Evolutionary conservation across 2,113 vertebrate species (phyloP).

Genomic region (Plecturocebus donacophilus): DNA sequence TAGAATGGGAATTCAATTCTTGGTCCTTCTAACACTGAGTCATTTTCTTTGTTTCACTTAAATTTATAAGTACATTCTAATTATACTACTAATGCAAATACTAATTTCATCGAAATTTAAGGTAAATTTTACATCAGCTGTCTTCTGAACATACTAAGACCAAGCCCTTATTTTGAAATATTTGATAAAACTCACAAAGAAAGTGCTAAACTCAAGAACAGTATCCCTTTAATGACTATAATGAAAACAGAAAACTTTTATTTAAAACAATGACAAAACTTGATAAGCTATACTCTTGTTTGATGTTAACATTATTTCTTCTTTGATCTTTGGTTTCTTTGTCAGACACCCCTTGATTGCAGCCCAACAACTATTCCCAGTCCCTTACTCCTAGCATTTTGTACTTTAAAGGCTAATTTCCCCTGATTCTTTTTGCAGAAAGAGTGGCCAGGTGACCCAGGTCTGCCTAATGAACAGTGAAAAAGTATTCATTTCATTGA

Average conservation of each 20-base stretch:
- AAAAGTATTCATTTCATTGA: background rate
- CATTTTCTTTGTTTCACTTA: conserved; percentile 37
- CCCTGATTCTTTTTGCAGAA: background rate
- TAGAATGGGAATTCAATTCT: background rate
- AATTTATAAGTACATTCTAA: background rate
- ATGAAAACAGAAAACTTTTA: conserved; percentile 9
- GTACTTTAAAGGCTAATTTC: background rate
- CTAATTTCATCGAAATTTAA: conserved; percentile 29
- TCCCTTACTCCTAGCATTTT: background rate
- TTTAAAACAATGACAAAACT: conserved; percentile 2
- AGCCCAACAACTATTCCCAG: background rate
- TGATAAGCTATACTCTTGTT: conserved; percentile 8
- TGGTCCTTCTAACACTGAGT: background rate
- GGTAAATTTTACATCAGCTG: background rate
- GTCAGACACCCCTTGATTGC: background rate
- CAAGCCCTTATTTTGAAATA: conserved; percentile 22
- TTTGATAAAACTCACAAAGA: conserved; percentile 32
- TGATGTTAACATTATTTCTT: background rate
- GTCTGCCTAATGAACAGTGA: background rate
- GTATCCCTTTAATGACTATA: background rate
- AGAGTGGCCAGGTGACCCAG: background rate
- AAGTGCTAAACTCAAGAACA: conserved; percentile 4
- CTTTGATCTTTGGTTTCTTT: background rate
- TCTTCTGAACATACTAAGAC: background rate
- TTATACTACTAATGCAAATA: background rate